phyloP scores from a whole-genome alignment of 2,113 vertebrate genomes.

The Serranochromis macrocephalus region DNA sequence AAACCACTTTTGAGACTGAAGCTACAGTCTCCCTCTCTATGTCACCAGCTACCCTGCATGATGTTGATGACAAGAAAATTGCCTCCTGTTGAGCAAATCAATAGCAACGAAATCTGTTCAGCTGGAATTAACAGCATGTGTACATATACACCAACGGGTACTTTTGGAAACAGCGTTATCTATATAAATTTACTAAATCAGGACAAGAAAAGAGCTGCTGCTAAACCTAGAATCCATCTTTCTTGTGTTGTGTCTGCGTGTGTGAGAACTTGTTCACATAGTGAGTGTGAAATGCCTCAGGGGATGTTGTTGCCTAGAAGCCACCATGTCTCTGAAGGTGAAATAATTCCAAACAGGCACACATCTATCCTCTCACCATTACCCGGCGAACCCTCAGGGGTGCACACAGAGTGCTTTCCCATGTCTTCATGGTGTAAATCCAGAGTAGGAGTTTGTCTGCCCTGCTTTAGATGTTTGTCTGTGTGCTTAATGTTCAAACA shows the following conservation, averaged over 20 bases:
- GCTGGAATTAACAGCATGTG: neutral
- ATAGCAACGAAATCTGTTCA: neutral
- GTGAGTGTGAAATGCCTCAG: slow-evolving; percentile 35
- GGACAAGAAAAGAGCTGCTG: neutral
- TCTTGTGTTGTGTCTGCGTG: neutral
- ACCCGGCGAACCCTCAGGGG: slow-evolving; percentile 27
- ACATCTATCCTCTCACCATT: slow-evolving; percentile 59
- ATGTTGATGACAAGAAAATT: neutral
- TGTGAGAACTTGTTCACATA: slow-evolving; percentile 27
- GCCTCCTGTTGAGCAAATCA: neutral
- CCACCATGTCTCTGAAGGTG: slow-evolving; percentile 55
- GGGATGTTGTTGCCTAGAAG: slow-evolving; percentile 55
- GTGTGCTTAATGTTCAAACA: neutral
- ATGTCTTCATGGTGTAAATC: slow-evolving; percentile 54
- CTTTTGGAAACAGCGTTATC: neutral
- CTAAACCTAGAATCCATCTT: neutral
- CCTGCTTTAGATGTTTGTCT: neutral
- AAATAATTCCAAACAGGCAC: slow-evolving; percentile 48
- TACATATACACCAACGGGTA: neutral
- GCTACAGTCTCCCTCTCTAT: neutral
- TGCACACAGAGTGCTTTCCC: slow-evolving; percentile 60
- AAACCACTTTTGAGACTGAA: neutral
- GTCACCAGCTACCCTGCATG: neutral
- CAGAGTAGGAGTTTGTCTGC: slow-evolving; percentile 16
- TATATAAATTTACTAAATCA: slow-evolving; percentile 7